These are phyloP conservation scores for Myathropa florea DNA, from an alignment of 2,888 invertebrate genomes.

Conservation along the genomic window DNA sequence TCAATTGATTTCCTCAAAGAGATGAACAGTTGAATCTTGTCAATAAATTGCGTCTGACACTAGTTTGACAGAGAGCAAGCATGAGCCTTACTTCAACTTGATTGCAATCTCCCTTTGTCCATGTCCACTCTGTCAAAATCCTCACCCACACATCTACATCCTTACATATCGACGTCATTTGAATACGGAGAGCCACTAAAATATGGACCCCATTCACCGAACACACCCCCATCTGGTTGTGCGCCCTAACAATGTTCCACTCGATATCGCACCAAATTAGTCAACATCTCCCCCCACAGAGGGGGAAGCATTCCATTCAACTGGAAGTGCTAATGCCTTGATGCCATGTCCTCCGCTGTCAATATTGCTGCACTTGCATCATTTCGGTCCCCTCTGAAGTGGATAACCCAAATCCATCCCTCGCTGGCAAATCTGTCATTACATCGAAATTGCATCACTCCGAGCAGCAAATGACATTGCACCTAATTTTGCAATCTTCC, in stretches of 20 bases:
- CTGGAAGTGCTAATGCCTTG: background rate
- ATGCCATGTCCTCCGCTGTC: background rate
- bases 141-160: no score
- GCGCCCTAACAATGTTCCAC: background rate
- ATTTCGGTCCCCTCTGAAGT: background rate
- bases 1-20: no score
- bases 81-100: no score
- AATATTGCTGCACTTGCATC: conserved; percentile 25
- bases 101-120: no score
- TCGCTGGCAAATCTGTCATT: conserved; percentile 18
- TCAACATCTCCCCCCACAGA: background rate
- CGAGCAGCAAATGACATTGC: conserved; percentile 58
- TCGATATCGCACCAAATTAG: background rate
- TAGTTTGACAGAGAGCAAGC: no score
- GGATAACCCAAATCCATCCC: conserved; percentile 36
- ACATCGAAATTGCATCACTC: conserved; percentile 49
- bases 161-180: background rate
- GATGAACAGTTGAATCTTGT: no score
- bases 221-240: background rate
- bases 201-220: background rate
- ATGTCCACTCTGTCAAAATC: no score
- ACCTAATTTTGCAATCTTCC: conserved; percentile 63
- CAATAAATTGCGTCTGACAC: no score
- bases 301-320: background rate
- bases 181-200: background rate